Evolutionary conservation across 2,797 vertebrate genomes (phyloP).

Genomic region (Pangasius sanitwongsei): DNA sequence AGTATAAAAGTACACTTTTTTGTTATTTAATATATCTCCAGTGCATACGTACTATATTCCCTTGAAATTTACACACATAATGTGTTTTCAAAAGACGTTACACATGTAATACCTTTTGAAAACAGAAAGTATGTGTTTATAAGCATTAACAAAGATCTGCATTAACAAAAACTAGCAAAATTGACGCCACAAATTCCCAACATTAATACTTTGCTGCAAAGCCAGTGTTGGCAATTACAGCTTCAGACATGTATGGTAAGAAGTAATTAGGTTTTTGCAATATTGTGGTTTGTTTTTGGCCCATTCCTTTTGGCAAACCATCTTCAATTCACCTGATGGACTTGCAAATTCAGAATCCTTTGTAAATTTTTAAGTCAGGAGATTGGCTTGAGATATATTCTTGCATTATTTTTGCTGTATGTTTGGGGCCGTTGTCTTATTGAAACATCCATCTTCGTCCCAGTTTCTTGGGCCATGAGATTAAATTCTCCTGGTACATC

Average conservation of each 20-base stretch:
- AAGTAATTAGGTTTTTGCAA: not conserved
- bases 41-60: not conserved
- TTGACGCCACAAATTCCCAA: not conserved
- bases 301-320: not conserved
- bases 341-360: not conserved
- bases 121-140: not conserved
- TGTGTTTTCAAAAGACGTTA: not conserved
- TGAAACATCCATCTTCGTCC: not conserved
- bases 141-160: not conserved
- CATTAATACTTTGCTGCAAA: not conserved
- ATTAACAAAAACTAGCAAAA: not conserved
- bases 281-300: not conserved
- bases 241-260: not conserved
- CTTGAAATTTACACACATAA: not conserved
- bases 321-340: not conserved
- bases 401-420: not conserved
- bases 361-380: not conserved
- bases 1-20: too few relatives aligned
- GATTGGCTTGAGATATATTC: not conserved
- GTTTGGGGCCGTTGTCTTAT: not conserved
- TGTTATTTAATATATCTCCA: not conserved
- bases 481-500: not conserved
- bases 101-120: not conserved
- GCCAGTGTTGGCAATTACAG: not conserved
- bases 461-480: not conserved